Conservation (phyloP, 1,140 invertebrate species). For the Pteromalus puparum region DNA sequence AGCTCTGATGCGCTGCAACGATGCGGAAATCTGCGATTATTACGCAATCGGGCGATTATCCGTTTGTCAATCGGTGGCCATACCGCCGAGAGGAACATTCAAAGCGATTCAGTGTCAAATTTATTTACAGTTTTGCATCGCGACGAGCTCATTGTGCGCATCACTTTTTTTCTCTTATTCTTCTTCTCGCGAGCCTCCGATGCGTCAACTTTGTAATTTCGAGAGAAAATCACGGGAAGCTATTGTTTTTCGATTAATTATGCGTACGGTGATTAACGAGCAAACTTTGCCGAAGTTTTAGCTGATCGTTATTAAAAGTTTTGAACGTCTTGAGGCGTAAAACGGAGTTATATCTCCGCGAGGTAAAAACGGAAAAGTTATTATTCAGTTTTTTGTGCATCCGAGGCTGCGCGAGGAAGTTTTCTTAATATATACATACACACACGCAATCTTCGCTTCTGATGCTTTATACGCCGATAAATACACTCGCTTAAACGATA, state of each 20-base stretch:
- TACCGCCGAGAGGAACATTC: slow-evolving; percentile 51
- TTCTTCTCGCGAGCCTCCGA: not conserved
- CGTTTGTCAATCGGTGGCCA: slow-evolving; percentile 27
- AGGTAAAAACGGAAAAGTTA: not conserved
- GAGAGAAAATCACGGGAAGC: not conserved
- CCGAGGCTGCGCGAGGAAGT: not conserved
- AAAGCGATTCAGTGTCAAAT: slow-evolving; percentile 55
- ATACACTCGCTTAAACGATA: slow-evolving; percentile 11
- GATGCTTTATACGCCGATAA: not conserved
- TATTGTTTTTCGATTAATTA: not conserved
- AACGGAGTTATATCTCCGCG: not conserved
- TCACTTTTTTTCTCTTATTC: not conserved
- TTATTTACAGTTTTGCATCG: slow-evolving; percentile 54
- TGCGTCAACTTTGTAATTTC: not conserved
- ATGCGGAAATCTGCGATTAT: slow-evolving; percentile 35
- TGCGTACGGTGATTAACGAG: not conserved
- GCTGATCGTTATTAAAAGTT: not conserved
- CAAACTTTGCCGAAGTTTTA: not conserved
- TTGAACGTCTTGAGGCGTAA: not conserved
- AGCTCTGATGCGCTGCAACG: not conserved
- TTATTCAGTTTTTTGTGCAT: slow-evolving; percentile 7
- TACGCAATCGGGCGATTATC: slow-evolving; percentile 28
- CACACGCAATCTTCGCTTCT: not conserved
- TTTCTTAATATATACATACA: not conserved
- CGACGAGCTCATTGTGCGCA: not conserved